A percentile compares a stretch with the other conserved stretches of the same genome.
These are phyloP conservation scores for Regulus satrapa DNA, from an alignment of 2,113 vertebrate species.

Conservation along the genomic window DNA sequence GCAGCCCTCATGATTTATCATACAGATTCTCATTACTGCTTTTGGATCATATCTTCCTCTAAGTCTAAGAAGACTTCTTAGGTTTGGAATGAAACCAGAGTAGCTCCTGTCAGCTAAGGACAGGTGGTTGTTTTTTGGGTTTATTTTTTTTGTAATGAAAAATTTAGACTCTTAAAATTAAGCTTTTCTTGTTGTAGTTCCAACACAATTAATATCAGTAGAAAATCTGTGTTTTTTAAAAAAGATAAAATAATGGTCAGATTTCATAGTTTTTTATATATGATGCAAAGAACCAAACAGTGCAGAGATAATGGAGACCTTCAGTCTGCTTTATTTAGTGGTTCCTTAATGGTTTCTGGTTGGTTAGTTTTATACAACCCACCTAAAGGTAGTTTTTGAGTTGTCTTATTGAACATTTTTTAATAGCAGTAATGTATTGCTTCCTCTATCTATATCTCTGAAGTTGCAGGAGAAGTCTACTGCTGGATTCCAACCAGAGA, in stretches of 20 bases:
- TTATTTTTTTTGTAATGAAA: neutral
- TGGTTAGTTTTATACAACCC: slow-evolving; percentile 28
- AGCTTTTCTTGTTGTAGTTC: neutral
- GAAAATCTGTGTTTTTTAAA: neutral
- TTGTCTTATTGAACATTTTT: slow-evolving; percentile 15
- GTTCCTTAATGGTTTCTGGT: slow-evolving; percentile 12
- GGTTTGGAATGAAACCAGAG: neutral
- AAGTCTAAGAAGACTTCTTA: neutral
- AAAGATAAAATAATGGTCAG: neutral
- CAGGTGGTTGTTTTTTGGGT: neutral
- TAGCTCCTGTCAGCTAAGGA: neutral
- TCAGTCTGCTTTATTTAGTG: neutral
- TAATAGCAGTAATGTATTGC: slow-evolving; percentile 17
- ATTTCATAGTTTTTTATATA: neutral
- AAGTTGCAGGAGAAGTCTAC: neutral
- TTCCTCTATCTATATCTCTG: slow-evolving; percentile 44
- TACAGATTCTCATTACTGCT: neutral
- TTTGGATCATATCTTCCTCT: neutral
- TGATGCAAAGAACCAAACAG: neutral
- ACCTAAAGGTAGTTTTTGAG: slow-evolving; percentile 19
- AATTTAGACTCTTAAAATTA: neutral
- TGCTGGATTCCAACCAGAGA: neutral
- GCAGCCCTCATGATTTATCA: neutral
- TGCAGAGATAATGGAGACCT: neutral
- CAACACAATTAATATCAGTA: neutral